Conservation (phyloP, 2,888 invertebrate species). For the Watsonalla cultraria region DNA sequence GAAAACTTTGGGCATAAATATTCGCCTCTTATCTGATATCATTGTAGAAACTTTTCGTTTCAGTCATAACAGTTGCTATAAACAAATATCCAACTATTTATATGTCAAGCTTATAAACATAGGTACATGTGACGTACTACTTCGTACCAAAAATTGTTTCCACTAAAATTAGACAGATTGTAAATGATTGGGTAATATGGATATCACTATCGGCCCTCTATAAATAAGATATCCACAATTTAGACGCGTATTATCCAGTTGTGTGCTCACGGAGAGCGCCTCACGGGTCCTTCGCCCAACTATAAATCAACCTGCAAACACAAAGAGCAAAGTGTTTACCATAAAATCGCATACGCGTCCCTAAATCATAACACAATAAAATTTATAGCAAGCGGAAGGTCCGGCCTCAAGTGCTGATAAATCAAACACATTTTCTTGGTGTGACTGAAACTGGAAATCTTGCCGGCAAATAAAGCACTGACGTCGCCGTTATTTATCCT, state of each 20-base stretch:
- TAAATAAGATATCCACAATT: slow-evolving; percentile 6
- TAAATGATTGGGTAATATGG: no score
- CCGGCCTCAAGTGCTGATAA: slow-evolving; percentile 76
- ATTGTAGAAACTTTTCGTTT: no score
- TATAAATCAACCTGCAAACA: slow-evolving; percentile 66
- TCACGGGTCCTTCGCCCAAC: slow-evolving; percentile 27
- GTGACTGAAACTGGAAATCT: slow-evolving; percentile 68
- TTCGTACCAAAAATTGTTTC: no score
- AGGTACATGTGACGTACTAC: no score
- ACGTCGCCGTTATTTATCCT: slow-evolving; percentile 49
- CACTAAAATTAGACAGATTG: no score
- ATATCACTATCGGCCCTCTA: no score
- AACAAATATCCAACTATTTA: no score
- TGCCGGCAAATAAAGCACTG: slow-evolving; percentile 62
- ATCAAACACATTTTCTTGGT: slow-evolving; percentile 75
- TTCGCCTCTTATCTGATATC: no score
- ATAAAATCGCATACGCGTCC: slow-evolving; percentile 72
- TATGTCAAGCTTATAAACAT: no score
- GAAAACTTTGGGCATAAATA: no score
- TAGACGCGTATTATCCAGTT: slow-evolving; percentile 22
- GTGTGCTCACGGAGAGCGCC: slow-evolving; percentile 32
- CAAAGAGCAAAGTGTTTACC: slow-evolving; percentile 75
- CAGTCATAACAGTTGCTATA: no score
- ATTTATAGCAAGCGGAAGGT: slow-evolving; percentile 76
- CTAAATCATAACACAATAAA: slow-evolving; percentile 78